phyloP scores from a whole-genome alignment of 2,113 vertebrate genomes.

The Brevimyrus niger region DNA sequence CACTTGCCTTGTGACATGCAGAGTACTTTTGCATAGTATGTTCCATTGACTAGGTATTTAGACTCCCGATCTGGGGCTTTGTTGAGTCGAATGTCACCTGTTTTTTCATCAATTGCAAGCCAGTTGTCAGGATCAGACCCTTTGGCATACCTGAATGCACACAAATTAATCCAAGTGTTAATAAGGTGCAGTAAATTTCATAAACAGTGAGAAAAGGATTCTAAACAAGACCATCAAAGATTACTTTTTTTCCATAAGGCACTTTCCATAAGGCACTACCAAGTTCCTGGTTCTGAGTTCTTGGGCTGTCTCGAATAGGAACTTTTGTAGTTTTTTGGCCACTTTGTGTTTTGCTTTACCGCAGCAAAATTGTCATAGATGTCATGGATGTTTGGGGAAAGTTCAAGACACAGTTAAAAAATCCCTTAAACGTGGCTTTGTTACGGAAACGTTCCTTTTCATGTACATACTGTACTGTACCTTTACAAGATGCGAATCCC shows the following conservation, averaged over 20 bases:
- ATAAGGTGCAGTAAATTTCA: neutral
- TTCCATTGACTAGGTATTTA: slow-evolving; percentile 62
- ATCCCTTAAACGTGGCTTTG: too few species aligned
- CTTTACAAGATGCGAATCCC: too few species aligned
- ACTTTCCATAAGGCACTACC: too few species aligned
- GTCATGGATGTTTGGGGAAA: too few species aligned
- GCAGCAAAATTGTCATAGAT: neutral
- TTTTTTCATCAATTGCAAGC: slow-evolving; percentile 60
- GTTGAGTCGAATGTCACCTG: slow-evolving; percentile 59
- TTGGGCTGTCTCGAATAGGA: neutral
- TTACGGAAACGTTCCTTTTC: too few species aligned
- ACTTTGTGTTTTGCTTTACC: neutral
- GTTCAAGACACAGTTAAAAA: too few species aligned
- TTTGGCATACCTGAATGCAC: slow-evolving; percentile 66
- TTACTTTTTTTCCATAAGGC: neutral
- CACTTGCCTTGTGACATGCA: slow-evolving; percentile 71
- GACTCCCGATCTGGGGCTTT: slow-evolving; percentile 55
- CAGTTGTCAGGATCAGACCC: slow-evolving; percentile 59
- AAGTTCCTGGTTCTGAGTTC: neutral
- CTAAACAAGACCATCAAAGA: neutral
- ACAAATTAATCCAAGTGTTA: neutral
- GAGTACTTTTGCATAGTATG: slow-evolving; percentile 70
- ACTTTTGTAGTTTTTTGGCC: neutral
- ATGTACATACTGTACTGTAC: too few species aligned
- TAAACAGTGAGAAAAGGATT: neutral